Evolutionary conservation across 2,888 invertebrate species (phyloP), one percentile per base, ranked within the genome.

Genomic region (Philereme vetulata): DNA sequence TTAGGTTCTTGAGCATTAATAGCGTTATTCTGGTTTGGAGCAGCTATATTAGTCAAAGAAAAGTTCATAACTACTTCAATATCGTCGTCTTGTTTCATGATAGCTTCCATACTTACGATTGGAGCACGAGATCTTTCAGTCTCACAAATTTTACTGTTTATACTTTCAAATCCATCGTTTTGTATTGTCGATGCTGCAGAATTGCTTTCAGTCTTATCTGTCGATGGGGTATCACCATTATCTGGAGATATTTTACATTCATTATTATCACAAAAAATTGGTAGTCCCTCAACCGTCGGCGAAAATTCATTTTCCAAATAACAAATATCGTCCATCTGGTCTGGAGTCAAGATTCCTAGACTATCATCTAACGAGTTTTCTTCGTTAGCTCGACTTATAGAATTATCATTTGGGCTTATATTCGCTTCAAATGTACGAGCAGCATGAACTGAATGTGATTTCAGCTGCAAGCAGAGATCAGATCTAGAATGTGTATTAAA

Each of bases 331-430:
- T 96, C 95, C 96, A 97, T 97, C 86, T 97, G 97, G 87, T 97
- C 97, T 0, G 97, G 97, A 7, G 97, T 97, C 65, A 98, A 90
- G 74, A 97, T 97, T 4, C 97, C 97, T 71, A 97, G 90, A 74
- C 96, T 96, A 80, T 97, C 97, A 77, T 97, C 97, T 72, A 96
- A 94, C 2, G 97, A 97, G 80, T 96, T 96, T 78, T 96, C 95
- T 82, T 96, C 96, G 77, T 93, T 94, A 51, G 90, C 84, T 77
- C 87, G 86, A 65, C 80, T 90, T 50, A 86, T 64, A 45, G 92
- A 92, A 68, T 86, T 91, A 56, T 93, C 93, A 72, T 86, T 92
- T 50, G 92, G 92, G 75, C 90, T 91, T 67, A 82, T 72, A 66
- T 89, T 90, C 57, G 84, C 74, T 75, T 91, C 91, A 67, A 81